These are phyloP conservation scores for Hippocampus zosterae DNA, from an alignment of 2,113 vertebrate species.

Conservation along the genomic window DNA sequence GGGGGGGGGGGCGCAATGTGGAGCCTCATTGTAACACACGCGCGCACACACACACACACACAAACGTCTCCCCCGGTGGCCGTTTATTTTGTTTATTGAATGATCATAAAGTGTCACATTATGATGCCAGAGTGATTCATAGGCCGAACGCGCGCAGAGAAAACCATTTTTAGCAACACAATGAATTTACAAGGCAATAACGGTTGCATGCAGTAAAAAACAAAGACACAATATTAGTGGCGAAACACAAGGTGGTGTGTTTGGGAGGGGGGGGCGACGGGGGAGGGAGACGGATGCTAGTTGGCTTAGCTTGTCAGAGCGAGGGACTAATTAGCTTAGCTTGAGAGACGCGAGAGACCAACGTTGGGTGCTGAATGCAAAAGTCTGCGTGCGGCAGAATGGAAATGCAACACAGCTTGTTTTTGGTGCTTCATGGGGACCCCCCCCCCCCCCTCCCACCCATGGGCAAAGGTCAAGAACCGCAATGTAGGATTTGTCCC, in stretches of 20 bases:
- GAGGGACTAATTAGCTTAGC: too few relatives aligned
- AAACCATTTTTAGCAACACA: not conserved
- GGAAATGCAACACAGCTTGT: too few relatives aligned
- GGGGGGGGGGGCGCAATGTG: conserved; percentile 35
- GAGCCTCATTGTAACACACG: conserved; percentile 59
- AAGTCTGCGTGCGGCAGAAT: too few relatives aligned
- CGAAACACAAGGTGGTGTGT: not conserved
- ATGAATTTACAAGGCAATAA: not conserved
- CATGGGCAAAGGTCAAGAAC: too few relatives aligned
- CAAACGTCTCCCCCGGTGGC: conserved; percentile 57
- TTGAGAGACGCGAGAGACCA: too few relatives aligned
- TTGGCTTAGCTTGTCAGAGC: too few relatives aligned
- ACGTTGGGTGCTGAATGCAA: too few relatives aligned
- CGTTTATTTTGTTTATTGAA: conserved; percentile 62
- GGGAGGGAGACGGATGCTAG: too few relatives aligned
- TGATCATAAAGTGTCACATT: conserved; percentile 50
- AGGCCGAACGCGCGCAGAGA: not conserved
- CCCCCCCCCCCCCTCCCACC: too few relatives aligned
- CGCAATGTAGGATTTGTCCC: too few relatives aligned
- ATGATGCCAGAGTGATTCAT: not conserved
- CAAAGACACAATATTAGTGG: not conserved
- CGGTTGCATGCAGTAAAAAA: not conserved
- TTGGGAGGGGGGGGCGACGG: too few relatives aligned
- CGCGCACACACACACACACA: not conserved
- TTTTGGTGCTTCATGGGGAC: too few relatives aligned